These are phyloP conservation scores for Phalacrocorax carbo DNA, from an alignment of 2,113 vertebrate species.

Conservation along the genomic window DNA sequence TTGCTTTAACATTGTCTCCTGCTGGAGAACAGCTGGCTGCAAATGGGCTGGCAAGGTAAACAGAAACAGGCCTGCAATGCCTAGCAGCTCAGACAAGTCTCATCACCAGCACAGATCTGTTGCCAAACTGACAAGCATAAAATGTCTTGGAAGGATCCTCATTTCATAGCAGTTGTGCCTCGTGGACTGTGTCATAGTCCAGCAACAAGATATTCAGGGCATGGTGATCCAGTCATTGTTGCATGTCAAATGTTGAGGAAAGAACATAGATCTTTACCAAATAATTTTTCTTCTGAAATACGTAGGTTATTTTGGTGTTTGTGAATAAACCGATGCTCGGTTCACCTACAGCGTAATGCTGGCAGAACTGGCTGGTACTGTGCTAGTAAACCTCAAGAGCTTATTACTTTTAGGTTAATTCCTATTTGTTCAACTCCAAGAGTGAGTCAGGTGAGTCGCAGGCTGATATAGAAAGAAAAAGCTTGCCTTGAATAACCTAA, in stretches of 20 bases:
- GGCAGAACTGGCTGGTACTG: background rate
- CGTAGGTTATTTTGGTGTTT: background rate
- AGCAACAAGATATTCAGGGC: background rate
- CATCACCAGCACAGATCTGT: background rate
- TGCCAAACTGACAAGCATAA: background rate
- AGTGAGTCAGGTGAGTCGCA: background rate
- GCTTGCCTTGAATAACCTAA: background rate
- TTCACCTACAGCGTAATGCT: background rate
- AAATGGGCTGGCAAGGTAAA: conserved; percentile 54
- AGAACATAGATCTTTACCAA: background rate
- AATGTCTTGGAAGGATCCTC: background rate
- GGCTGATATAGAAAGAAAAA: background rate
- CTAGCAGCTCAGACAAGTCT: background rate
- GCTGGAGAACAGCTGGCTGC: conserved; percentile 48
- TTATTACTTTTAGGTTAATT: conserved; percentile 2
- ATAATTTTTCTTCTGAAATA: background rate
- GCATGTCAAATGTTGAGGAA: background rate
- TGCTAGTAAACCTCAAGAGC: background rate
- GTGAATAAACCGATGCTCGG: background rate
- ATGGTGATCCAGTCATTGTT: background rate
- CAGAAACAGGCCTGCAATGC: conserved; percentile 33
- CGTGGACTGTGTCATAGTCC: background rate
- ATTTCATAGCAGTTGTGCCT: background rate
- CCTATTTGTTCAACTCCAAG: background rate
- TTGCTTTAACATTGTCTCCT: conserved; percentile 35